A percentile compares a stretch with the other conserved stretches of the same genome.
Evolutionary conservation across 1,140 invertebrate genomes (phyloP).

Genomic region (Pogonomyrmex californicus): DNA sequence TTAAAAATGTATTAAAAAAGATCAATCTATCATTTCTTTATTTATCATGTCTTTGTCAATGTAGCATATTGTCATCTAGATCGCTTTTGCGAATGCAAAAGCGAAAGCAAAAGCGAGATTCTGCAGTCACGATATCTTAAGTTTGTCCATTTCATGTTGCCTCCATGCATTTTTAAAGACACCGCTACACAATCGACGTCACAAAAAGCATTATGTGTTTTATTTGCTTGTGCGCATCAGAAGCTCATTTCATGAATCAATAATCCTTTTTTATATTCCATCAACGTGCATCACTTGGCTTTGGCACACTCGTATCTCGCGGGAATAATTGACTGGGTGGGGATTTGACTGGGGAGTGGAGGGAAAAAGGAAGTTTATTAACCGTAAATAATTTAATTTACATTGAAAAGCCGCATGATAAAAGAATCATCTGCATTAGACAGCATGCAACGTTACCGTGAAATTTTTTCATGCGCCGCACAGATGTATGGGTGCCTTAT

Average conservation of each 20-base stretch:
- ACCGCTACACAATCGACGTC: not conserved
- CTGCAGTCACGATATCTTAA: not conserved
- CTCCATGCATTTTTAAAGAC: not conserved
- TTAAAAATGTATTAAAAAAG: not conserved
- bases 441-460: not conserved
- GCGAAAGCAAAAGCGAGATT: not conserved
- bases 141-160: not conserved
- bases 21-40: not conserved
- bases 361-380: not conserved
- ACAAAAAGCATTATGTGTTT: not conserved
- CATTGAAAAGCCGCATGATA: not conserved
- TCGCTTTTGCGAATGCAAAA: too few relatives aligned
- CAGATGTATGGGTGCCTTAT: not conserved
- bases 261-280: conserved; percentile 8
- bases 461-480: not conserved
- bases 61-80: not conserved
- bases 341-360: too few relatives aligned
- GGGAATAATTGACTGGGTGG: not conserved
- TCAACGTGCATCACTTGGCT: not conserved
- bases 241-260: conserved; percentile 8
- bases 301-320: not conserved
- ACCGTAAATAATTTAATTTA: not conserved
- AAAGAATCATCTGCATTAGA: not conserved
- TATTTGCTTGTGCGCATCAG: not conserved
- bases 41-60: not conserved